Evolutionary conservation across 2,888 invertebrate species (phyloP), one percentile per base, ranked within the genome.

Genomic region (Unio pictorum): DNA sequence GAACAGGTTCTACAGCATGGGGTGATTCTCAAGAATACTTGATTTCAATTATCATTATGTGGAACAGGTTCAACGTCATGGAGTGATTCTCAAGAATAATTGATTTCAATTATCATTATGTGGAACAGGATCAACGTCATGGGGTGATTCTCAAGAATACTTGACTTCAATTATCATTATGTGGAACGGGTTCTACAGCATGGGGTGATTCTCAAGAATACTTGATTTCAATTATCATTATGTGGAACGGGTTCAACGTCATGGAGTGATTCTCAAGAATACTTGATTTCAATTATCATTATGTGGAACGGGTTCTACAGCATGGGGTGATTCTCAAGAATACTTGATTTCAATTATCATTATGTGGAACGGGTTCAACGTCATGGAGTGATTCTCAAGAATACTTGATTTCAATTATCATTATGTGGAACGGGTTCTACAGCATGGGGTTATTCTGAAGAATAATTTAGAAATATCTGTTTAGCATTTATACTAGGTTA

Each of bases 91-190:
- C 15, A 72, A 74, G 60, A 45, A 45, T 45, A 6, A 8, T 45
- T 45, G 23, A 23, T 23, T 23, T 23, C 7, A 34, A 34, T 34
- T 34, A 34, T 34, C 7, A 34, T 34, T 34, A 96, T 68, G 60
- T 79, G 30, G 73, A 74, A 23, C 75, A 80, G 64, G 71, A 74
- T n/a, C 64, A 71, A 58, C 66, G 83, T 54, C 69, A 71, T 45
- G 76, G 69, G 28, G 60, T 71, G 60, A 59, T 30, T 7, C 30
- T 70, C 15, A 72, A 74, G 62, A 45, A 45, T 45, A 45, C 15
- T 45, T 45, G 34, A 34, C 8, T 34, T 34, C 34, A 7, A 34
- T 6, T 34, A 34, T 34, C 34, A 94, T 92, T 95, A 96, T 68
- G 59, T 79, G 45, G 73, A 74, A 23, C 75, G 81, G 64, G 71